These are phyloP conservation scores for Lerema accius DNA, from an alignment of 1,140 invertebrate genomes.

Conservation along the genomic window DNA sequence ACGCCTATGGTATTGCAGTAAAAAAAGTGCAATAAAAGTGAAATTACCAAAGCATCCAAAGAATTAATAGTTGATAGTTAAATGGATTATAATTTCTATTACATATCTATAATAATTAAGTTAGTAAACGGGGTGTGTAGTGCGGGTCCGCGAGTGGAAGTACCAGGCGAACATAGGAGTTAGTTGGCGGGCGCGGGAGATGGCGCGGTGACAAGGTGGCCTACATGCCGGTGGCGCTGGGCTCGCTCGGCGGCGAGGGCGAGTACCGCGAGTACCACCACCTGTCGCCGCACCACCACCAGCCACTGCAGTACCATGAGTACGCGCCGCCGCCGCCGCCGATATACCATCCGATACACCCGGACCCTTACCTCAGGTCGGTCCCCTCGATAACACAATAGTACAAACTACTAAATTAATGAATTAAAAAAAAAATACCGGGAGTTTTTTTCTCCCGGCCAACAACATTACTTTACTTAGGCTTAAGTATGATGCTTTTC, in stretches of 20 bases:
- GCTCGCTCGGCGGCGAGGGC: slow-evolving; percentile 79
- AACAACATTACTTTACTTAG: no score
- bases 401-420: no score
- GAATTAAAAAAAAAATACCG: no score
- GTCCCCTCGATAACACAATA: no score
- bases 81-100: not conserved
- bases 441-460: no score
- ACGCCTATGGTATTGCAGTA: slow-evolving; percentile 14
- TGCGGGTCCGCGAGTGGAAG: slow-evolving; percentile 23
- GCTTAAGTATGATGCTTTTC: no score
- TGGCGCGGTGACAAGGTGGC: slow-evolving; percentile 78
- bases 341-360: slow-evolving; percentile 66
- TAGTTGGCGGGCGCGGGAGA: slow-evolving; percentile 40
- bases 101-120: not conserved
- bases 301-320: slow-evolving; percentile 67
- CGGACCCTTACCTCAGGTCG: slow-evolving; percentile 76
- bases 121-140: no score
- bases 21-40: slow-evolving; percentile 37
- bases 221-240: slow-evolving; percentile 79
- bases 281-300: slow-evolving; percentile 67
- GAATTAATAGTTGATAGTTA: slow-evolving; percentile 27
- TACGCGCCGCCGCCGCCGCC: slow-evolving; percentile 72
- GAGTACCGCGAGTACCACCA: slow-evolving; percentile 77
- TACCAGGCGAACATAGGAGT: slow-evolving; percentile 49
- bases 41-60: slow-evolving; percentile 62